Percentiles rank a stretch among this genome's conserved stretches.
phyloP scores from a whole-genome alignment of 1,140 invertebrate species.

The Trichomalopsis sarcophagae region DNA sequence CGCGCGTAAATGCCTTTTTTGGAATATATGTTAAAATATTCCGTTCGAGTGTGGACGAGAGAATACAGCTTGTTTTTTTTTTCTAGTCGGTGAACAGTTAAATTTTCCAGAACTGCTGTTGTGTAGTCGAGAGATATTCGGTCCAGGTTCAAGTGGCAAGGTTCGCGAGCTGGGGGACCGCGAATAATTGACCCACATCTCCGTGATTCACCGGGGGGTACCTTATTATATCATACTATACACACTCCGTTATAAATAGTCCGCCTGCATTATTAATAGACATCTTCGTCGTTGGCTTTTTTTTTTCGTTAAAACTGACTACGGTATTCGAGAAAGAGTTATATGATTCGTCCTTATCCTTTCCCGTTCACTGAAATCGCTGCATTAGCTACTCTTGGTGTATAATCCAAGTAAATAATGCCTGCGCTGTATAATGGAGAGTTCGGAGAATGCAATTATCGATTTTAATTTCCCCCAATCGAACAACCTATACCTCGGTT shows the following conservation, averaged over 20 bases:
- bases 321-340: neutral
- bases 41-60: no score
- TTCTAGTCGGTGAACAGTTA: neutral
- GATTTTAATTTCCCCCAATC: neutral
- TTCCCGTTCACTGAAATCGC: neutral
- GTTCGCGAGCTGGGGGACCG: neutral
- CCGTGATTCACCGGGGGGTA: neutral
- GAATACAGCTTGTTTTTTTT: neutral
- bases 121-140: neutral
- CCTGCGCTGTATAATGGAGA: neutral
- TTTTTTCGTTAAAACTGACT: neutral
- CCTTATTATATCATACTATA: neutral
- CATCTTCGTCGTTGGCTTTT: neutral
- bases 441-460: neutral
- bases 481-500: neutral
- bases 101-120: neutral
- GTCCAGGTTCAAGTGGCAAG: constrained; percentile 47
- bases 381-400: neutral
- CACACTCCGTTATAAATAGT: neutral
- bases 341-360: neutral
- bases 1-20: neutral
- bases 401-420: constrained; percentile 1
- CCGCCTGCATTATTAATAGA: neutral
- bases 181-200: constrained; percentile 35
- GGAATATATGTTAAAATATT: no score